Conservation (phyloP, 2,888 invertebrate genomes). For the Tineola bisselliella region DNA sequence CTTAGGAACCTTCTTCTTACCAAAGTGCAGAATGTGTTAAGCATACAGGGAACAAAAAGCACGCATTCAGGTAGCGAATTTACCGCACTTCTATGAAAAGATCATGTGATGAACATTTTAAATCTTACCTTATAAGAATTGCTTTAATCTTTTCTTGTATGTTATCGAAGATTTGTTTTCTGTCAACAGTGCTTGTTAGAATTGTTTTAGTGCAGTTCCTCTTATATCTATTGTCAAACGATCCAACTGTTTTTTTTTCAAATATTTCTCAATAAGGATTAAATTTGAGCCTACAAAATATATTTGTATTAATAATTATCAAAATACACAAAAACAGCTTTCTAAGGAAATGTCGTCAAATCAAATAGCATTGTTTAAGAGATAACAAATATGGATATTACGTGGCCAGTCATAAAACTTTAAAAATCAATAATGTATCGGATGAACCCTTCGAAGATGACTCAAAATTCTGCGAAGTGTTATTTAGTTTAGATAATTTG, state of each 20-base stretch:
- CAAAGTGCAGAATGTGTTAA: constrained; percentile 31
- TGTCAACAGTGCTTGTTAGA: neutral
- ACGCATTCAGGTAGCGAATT: constrained; percentile 52
- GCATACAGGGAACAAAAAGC: constrained; percentile 6
- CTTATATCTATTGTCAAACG: neutral
- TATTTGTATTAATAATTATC: neutral
- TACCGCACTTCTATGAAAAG: constrained; percentile 11
- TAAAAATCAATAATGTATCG: constrained; percentile 45
- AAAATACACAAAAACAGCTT: neutral
- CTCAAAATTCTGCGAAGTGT: constrained; percentile 52
- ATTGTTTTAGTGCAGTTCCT: neutral
- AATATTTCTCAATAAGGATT: no score
- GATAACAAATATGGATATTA: neutral
- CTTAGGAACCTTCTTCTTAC: constrained; percentile 24
- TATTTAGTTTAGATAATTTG: constrained; percentile 58
- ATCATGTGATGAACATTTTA: constrained; percentile 6
- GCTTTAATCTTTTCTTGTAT: neutral
- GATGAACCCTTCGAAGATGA: constrained; percentile 8
- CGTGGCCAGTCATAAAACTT: constrained; percentile 1
- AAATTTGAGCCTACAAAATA: neutral
- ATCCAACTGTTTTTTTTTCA: neutral
- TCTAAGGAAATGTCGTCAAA: neutral
- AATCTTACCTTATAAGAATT: constrained; percentile 8
- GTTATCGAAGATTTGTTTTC: constrained; percentile 1
- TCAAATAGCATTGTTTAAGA: neutral